Base-by-base conservation (phyloP, 2,888 invertebrate species). In the Empis livida region DNA sequence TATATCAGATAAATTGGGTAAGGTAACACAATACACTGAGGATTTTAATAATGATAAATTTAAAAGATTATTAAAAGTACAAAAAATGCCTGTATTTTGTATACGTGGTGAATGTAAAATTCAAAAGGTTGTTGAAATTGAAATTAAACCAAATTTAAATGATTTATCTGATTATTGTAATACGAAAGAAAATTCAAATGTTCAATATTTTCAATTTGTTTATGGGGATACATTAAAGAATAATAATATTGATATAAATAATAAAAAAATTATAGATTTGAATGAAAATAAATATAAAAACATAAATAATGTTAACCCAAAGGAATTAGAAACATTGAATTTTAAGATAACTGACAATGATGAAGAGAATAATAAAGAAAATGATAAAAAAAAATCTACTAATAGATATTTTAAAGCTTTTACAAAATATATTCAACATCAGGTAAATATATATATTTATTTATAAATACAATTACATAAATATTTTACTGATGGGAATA, bases 81-180 rank as follows among this genome's bases (percentile, higher is more conserved):
- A 38, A 27, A 39, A 39, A 14, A 10, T 44, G 17, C 44, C 44
- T 10, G 16, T 39, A 5, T 30, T 39, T 3, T 44, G 27, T 27
- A 44, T 44, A 14, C 23, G 38, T 27, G 39, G 44, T 5, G 44
- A 44, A 39, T 39, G 20, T 8, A 20, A 41, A 41, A n/a, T 41
- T 41, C 41, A 41, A 23, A 23, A 41, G 4, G 20, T 20, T 2
- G 9, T 14, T 41, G 14, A 10, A 23, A 14, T 41, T 41, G 14
- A 41, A n/a, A 41, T 41, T 14, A 13, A 41, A 14, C 41, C 41
- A 41, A 11, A 40, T 9, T 9, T 11, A n/a, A 11, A 4, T 9
- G 27, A 14, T 8, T 13, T 5, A 17, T 5, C 17, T 1, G 39
- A 17, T 11, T 17, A 16, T 17, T 3, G 11, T 11, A 41, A 41